Conservation (phyloP, 2,888 invertebrate species). For the Ophioninae sp. region DNA sequence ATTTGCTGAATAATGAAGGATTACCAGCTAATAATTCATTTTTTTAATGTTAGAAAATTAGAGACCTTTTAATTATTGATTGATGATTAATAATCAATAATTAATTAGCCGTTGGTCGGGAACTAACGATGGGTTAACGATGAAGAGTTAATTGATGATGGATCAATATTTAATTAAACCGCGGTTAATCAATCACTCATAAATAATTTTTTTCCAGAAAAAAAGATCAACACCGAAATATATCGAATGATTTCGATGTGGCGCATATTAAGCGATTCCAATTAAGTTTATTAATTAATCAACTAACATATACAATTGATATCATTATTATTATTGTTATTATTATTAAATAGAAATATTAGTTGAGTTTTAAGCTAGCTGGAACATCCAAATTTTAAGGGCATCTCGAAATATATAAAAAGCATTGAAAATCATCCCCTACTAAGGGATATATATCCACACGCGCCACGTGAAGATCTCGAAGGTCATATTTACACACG, state of each 20-base stretch:
- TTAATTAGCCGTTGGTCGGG: background rate
- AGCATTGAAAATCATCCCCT: background rate
- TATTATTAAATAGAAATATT: too few species aligned
- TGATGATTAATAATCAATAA: background rate
- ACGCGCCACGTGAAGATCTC: background rate
- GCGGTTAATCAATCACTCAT: background rate
- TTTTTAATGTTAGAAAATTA: too few species aligned
- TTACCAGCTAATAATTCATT: too few species aligned
- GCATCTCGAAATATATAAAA: background rate
- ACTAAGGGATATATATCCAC: background rate
- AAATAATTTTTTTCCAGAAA: background rate
- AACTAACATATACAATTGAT: too few species aligned
- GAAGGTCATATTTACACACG: slow-evolving; percentile 3
- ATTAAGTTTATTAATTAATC: too few species aligned
- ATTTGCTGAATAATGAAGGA: too few species aligned
- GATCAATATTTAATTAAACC: background rate
- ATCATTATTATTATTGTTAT: too few species aligned
- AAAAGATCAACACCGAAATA: too few species aligned
- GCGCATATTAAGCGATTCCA: too few species aligned
- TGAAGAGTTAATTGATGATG: background rate
- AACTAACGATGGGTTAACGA: too few species aligned
- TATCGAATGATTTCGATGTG: too few species aligned
- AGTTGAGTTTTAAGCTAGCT: background rate
- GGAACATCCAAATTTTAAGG: background rate
- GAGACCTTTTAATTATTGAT: too few species aligned